phyloP scores from a whole-genome alignment of 53 echinoderm and acorn worm genomes.

The Temnopleurus reevesii region DNA sequence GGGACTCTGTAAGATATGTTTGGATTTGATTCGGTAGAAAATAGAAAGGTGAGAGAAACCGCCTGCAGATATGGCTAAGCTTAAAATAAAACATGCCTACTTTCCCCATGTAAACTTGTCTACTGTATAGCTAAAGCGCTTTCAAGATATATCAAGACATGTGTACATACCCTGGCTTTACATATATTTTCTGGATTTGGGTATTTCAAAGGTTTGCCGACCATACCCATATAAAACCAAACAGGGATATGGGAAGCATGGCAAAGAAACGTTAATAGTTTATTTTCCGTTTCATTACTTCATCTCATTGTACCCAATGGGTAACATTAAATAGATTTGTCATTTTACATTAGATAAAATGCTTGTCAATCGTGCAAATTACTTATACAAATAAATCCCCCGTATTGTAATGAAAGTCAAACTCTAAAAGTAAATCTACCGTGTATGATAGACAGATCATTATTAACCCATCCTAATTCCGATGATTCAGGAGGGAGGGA shows the following conservation, averaged over 20 bases:
- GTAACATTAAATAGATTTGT: not conserved
- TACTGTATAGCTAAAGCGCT: not conserved
- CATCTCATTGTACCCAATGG: not conserved
- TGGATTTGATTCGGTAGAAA: not conserved
- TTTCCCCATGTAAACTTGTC: not conserved
- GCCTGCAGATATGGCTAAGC: conserved; percentile 4
- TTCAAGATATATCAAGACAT: not conserved
- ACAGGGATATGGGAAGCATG: too few species aligned
- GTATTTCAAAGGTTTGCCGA: not conserved
- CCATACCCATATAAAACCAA: too few species aligned
- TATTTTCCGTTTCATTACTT: too few species aligned
- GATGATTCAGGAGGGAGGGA: not conserved
- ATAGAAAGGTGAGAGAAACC: not conserved
- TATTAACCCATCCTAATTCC: not conserved
- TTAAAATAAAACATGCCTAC: not conserved
- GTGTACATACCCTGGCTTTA: not conserved
- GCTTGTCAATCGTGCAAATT: not conserved
- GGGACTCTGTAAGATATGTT: not conserved
- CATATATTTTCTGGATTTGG: not conserved
- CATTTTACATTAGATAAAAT: too few species aligned
- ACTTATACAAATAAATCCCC: not conserved
- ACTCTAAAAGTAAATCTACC: not conserved
- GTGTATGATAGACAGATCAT: not conserved
- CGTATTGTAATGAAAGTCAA: not conserved
- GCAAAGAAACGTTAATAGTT: too few species aligned